A percentile compares a stretch with the other conserved stretches of the same genome.
Evolutionary conservation across 2,888 invertebrate species (phyloP).

Genomic region (Limenitis camilla): DNA sequence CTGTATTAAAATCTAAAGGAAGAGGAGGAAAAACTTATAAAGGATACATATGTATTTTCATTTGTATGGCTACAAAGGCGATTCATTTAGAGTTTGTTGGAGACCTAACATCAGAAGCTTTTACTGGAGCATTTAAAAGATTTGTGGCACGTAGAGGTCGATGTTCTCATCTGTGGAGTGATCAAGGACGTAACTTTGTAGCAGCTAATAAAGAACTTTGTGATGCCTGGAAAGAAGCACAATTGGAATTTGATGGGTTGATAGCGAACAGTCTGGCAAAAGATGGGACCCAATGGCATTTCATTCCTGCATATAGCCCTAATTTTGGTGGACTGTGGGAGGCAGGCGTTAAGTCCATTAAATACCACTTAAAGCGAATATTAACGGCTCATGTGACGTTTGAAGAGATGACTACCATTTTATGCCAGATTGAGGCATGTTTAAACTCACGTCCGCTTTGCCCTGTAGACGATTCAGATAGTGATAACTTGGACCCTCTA

Average conservation of each 20-base stretch:
- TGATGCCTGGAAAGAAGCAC: not conserved
- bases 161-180: not conserved
- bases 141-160: not conserved
- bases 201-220: not conserved
- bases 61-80: too few species aligned
- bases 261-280: not conserved
- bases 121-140: not conserved
- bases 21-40: too few species aligned
- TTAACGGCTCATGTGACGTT: not conserved
- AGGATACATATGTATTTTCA: too few species aligned
- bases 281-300: conserved; percentile 15
- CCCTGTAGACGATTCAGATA: not conserved
- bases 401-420: conserved; percentile 6
- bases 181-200: not conserved
- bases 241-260: too few species aligned
- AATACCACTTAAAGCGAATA: conserved; percentile 5
- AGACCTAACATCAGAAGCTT: too few species aligned
- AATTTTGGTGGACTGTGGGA: conserved; percentile 28
- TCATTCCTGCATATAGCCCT: conserved; percentile 22
- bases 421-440: conserved; percentile 9
- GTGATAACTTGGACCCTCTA: not conserved
- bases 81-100: too few species aligned
- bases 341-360: conserved; percentile 18
- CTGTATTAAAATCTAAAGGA: too few species aligned
- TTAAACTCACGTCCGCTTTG: conserved; percentile 5